Conservation (phyloP, 2,888 invertebrate genomes). For the Dermolepida albohirtum region DNA sequence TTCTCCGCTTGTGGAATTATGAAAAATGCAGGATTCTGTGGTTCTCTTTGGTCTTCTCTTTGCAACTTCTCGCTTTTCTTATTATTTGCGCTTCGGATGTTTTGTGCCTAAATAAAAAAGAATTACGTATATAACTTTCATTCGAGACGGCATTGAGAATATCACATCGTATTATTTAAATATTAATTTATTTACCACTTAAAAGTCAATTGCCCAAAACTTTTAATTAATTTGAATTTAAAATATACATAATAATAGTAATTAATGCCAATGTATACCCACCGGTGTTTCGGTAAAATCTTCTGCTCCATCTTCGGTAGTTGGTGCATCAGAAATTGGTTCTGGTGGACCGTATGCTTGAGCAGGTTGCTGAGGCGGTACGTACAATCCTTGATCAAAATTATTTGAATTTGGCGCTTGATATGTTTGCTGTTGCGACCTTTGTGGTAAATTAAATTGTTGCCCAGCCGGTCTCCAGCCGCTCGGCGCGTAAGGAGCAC, state of each 20-base stretch:
- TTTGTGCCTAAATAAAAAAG: conserved; percentile 54
- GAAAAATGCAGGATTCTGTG: conserved; percentile 46
- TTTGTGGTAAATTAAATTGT: conserved; percentile 63
- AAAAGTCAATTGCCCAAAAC: conserved; percentile 33
- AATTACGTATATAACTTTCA: background rate
- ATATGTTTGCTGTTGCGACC: conserved; percentile 50
- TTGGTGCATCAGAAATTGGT: conserved; percentile 54
- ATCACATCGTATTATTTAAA: conserved; percentile 5
- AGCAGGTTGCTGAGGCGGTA: conserved; percentile 43
- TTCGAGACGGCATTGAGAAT: too few species aligned
- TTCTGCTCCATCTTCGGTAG: conserved; percentile 47
- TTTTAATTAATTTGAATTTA: too few species aligned
- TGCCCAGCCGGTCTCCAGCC: conserved; percentile 66
- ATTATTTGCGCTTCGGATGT: conserved; percentile 43
- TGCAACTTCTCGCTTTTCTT: conserved; percentile 47
- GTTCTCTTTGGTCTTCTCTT: conserved; percentile 31
- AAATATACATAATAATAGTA: too few species aligned
- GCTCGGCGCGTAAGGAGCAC: conserved; percentile 63
- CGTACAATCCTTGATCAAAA: conserved; percentile 29
- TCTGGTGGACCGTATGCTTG: conserved; percentile 57
- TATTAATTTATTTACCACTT: background rate
- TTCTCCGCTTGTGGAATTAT: conserved; percentile 58
- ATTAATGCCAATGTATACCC: conserved; percentile 4
- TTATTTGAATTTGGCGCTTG: conserved; percentile 32
- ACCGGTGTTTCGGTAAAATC: conserved; percentile 44